phyloP scores from a whole-genome alignment of 2,888 invertebrate species.

The Rhamphomyia laevipes region DNA sequence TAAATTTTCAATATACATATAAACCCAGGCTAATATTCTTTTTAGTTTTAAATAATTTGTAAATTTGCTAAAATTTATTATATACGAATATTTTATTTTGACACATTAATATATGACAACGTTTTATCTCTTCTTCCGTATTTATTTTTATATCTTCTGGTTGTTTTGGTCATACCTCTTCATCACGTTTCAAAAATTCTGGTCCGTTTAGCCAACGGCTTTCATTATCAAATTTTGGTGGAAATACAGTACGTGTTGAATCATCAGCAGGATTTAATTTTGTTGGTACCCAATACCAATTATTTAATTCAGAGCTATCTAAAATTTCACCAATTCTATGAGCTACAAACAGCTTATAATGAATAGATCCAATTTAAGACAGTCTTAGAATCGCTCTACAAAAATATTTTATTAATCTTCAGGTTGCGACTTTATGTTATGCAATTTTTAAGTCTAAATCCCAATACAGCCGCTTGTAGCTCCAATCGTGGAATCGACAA shows the following conservation, averaged over 20 bases:
- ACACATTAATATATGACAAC: no score
- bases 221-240: no score
- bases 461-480: conserved; percentile 10
- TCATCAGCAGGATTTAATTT: no score
- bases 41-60: conserved; percentile 8
- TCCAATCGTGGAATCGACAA: conserved; percentile 11
- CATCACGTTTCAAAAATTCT: no score
- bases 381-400: no score
- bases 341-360: conserved; percentile 17
- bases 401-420: background rate
- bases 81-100: no score
- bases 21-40: no score
- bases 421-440: conserved; percentile 5
- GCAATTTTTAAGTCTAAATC: conserved; percentile 5
- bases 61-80: conserved; percentile 3
- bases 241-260: no score
- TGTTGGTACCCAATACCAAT: conserved; percentile 21
- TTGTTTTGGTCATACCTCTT: conserved; percentile 5
- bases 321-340: conserved; percentile 18
- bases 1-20: background rate
- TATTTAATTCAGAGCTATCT: conserved; percentile 6
- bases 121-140: conserved; percentile 7
- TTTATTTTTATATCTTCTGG: background rate
- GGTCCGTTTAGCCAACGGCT: no score
- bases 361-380: conserved; percentile 13